Conservation (phyloP, 2,797 vertebrate species). For the Sandelia bainsii region DNA sequence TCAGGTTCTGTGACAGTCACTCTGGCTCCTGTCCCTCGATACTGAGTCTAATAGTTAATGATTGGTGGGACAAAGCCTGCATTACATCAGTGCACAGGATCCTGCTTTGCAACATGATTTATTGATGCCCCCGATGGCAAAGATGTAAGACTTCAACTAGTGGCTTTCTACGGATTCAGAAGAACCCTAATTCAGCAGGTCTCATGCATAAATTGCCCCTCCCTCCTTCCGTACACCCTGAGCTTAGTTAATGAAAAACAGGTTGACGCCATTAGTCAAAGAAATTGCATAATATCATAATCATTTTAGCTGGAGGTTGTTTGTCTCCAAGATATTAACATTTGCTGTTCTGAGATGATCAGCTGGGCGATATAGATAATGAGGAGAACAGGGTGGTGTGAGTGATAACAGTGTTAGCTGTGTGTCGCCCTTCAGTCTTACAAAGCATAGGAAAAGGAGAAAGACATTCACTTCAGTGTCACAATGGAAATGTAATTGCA, state of each 20-base stretch:
- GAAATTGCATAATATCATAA: slow-evolving; percentile 61
- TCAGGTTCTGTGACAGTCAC: slow-evolving; percentile 45
- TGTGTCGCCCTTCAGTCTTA: not conserved
- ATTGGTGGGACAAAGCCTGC: slow-evolving; percentile 69
- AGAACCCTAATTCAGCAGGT: slow-evolving; percentile 71
- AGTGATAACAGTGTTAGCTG: slow-evolving; percentile 47
- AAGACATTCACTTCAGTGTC: slow-evolving; percentile 17
- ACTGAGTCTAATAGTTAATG: slow-evolving; percentile 71
- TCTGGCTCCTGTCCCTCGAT: slow-evolving; percentile 60
- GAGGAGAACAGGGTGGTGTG: slow-evolving; percentile 45
- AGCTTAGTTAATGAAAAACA: slow-evolving; percentile 55
- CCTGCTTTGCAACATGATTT: slow-evolving; percentile 77
- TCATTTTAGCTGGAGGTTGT: slow-evolving; percentile 37
- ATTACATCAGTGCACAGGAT: slow-evolving; percentile 69
- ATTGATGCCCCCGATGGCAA: slow-evolving; percentile 73
- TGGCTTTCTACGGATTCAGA: slow-evolving; percentile 70
- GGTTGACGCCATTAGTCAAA: slow-evolving; percentile 59
- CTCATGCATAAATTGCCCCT: slow-evolving; percentile 72
- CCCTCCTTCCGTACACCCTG: slow-evolving; percentile 39
- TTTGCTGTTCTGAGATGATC: slow-evolving; percentile 51
- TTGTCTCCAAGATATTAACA: slow-evolving; percentile 51
- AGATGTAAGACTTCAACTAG: slow-evolving; percentile 71
- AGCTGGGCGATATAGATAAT: slow-evolving; percentile 37
- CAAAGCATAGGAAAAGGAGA: slow-evolving; percentile 19
- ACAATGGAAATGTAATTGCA: slow-evolving; percentile 8